phyloP scores from a whole-genome alignment of 1,140 invertebrate genomes.

The Mylabris phalerata region DNA sequence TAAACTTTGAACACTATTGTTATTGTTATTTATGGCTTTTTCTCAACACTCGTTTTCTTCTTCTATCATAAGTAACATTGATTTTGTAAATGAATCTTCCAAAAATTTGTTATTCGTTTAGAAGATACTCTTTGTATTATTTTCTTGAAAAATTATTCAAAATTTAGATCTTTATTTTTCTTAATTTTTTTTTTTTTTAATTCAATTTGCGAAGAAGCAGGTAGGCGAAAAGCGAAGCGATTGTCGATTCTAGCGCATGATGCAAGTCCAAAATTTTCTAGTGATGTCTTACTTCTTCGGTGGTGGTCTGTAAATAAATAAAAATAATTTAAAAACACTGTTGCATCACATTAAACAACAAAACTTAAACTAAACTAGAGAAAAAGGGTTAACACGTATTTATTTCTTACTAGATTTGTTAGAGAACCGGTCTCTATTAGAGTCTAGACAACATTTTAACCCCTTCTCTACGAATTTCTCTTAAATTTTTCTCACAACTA shows the following conservation, averaged over 20 bases:
- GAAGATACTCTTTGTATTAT: not conserved
- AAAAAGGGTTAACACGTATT: too few relatives aligned
- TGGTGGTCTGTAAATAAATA: slow-evolving; percentile 24
- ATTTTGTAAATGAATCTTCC: slow-evolving; percentile 4
- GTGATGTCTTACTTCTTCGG: slow-evolving; percentile 21
- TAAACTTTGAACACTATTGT: slow-evolving; percentile 24
- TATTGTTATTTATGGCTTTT: not conserved
- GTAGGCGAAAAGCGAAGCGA: slow-evolving; percentile 39
- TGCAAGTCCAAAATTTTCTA: slow-evolving; percentile 35
- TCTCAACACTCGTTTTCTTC: too few relatives aligned
- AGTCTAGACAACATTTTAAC: too few relatives aligned
- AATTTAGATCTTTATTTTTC: not conserved
- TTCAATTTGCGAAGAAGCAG: slow-evolving; percentile 31
- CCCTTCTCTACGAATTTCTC: too few relatives aligned
- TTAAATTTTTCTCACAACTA: too few relatives aligned
- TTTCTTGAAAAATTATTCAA: slow-evolving; percentile 5
- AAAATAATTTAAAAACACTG: slow-evolving; percentile 13
- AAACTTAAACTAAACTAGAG: too few relatives aligned
- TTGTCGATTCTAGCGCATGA: slow-evolving; percentile 40
- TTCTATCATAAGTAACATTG: too few relatives aligned
- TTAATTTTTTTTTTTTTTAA: not conserved
- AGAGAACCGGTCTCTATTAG: too few relatives aligned
- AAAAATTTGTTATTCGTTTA: slow-evolving; percentile 1
- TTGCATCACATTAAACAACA: too few relatives aligned
- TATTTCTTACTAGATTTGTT: too few relatives aligned